Evolutionary conservation across 53 echinoderm and acorn worm species (phyloP), one percentile per base, ranked within the genome.

Genomic region (Mesocentrotus franciscanus): DNA sequence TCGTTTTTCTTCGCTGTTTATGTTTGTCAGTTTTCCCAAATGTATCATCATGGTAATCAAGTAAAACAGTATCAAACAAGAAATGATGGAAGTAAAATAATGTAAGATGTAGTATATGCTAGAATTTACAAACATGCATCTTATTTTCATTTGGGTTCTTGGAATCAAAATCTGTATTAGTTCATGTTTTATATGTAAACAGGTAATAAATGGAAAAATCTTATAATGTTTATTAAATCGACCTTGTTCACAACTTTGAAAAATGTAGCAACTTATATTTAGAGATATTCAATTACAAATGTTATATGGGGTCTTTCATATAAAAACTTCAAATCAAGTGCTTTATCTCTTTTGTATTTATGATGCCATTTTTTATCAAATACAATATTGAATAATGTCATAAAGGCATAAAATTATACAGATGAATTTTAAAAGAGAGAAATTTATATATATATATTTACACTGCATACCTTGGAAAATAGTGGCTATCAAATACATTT

Each of bases 381-480:
- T 87, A 56, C 9, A 57, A 26, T 87, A 87, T 87, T 58, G 56
- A 87, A 58, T 58, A 87, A 58, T 58, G 17, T 59, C 87, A 57
- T 57, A 27, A 58, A 58, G 6, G 0, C 58, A 87, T 87, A 9
- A 1, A 87, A 58, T 3, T 87, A n/a, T 87, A 58, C 56, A 87
- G 27, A 87, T 87, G 22, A 56, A 58, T 87, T 87, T 87, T 87
- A n/a, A 87, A 85, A 85, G 56, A 87, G 87, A 87, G 56, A 87
- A 58, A 57, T 57, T 57, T 58, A 57, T 87, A 87, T 42, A 42
- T 84, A 49, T 87, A 87, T 87, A 87, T 87, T 87, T 87, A n/a
- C 87, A 87, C 87, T 87, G 32, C 58, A 87, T 87, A 87, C 87
- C 87, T 87, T 87, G 87, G 87, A 56, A 87, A n/a, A 87, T 57